A percentile compares a stretch with the other conserved stretches of the same genome.
Evolutionary conservation across 2,888 invertebrate species (phyloP).

Genomic region (Agrilus mali): DNA sequence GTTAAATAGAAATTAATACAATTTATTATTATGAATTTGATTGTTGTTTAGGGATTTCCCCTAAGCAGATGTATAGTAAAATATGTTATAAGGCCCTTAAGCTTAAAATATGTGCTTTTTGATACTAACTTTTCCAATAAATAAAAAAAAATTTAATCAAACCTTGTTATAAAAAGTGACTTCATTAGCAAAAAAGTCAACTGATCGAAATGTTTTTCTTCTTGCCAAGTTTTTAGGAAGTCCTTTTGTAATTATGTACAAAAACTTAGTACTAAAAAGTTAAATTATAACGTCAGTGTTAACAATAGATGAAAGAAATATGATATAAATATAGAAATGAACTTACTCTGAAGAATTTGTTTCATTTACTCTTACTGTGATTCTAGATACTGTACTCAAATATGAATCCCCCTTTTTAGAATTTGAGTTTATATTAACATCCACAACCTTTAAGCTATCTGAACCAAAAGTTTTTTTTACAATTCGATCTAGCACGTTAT

Average conservation of each 20-base stretch:
- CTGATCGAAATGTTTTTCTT: conserved; percentile 49
- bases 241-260: conserved; percentile 45
- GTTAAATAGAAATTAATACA: too few relatives aligned
- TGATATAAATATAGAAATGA: background rate
- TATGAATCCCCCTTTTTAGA: conserved; percentile 56
- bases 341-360: conserved; percentile 12
- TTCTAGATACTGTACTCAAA: conserved; percentile 49
- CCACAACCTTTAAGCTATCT: conserved; percentile 22
- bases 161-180: conserved; percentile 48
- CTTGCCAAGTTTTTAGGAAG: conserved; percentile 50
- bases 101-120: too few relatives aligned
- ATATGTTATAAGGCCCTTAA: too few relatives aligned
- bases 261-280: background rate
- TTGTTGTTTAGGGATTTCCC: too few relatives aligned
- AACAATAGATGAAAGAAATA: background rate
- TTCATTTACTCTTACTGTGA: conserved; percentile 40
- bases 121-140: background rate
- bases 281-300: background rate
- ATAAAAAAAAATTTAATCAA: conserved; percentile 3
- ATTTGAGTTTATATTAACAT: conserved; percentile 37
- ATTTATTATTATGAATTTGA: too few relatives aligned
- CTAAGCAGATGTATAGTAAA: too few relatives aligned
- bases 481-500: conserved; percentile 17
- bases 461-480: conserved; percentile 15
- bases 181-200: conserved; percentile 59